phyloP scores from a whole-genome alignment of 2,888 invertebrate genomes.

The Megastigmus dorsalis region DNA sequence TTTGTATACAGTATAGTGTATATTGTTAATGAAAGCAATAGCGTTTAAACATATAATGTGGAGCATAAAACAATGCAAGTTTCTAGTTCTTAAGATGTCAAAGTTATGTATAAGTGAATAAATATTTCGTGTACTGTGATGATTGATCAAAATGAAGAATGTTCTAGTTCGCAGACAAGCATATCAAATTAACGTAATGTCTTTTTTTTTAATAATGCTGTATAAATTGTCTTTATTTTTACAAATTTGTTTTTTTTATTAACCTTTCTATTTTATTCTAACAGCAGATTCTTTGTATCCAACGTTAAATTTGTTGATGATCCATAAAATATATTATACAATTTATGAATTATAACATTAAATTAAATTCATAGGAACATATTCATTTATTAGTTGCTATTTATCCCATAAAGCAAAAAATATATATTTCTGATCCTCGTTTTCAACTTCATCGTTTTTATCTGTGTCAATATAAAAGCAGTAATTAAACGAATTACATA shows the following conservation, averaged over 20 bases:
- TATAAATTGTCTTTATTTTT: conserved; percentile 8
- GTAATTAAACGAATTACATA: no score
- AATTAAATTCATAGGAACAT: no score
- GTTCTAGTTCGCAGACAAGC: conserved; percentile 23
- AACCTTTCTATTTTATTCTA: background rate
- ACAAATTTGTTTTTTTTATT: conserved; percentile 6
- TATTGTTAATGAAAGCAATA: conserved; percentile 41
- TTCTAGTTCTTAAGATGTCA: conserved; percentile 37
- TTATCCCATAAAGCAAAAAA: no score
- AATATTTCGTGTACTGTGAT: conserved; percentile 51
- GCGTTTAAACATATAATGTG: conserved; percentile 34
- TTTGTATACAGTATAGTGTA: conserved; percentile 44
- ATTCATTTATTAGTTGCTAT: no score
- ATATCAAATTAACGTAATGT: conserved; percentile 15
- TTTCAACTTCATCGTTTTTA: no score
- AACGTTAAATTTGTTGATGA: no score
- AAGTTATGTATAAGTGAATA: conserved; percentile 35
- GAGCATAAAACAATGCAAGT: conserved; percentile 44
- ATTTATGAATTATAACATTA: no score
- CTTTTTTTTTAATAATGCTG: background rate
- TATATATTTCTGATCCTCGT: no score
- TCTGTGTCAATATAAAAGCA: no score
- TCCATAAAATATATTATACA: no score
- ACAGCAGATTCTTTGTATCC: no score
- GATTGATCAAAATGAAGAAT: conserved; percentile 45